These are phyloP conservation scores for Phortica variegata DNA, from an alignment of 1,140 invertebrate species.

Conservation along the genomic window DNA sequence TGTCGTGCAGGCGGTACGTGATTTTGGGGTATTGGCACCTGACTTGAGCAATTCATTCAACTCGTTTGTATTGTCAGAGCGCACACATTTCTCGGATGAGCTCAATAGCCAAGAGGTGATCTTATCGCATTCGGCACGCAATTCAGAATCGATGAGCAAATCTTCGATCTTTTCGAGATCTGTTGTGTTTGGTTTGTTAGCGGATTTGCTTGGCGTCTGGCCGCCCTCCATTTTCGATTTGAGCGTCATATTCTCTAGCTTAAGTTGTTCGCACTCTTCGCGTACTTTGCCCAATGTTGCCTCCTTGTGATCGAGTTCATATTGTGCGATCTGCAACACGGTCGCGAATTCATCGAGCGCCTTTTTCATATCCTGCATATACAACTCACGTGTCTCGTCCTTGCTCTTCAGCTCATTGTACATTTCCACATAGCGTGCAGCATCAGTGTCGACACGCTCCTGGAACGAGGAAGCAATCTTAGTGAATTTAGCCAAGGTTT, in stretches of 20 bases:
- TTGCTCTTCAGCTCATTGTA: constrained; percentile 49
- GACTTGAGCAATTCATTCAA: constrained; percentile 35
- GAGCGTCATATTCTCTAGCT: constrained; percentile 51
- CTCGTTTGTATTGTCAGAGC: constrained; percentile 42
- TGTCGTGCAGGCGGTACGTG: constrained; percentile 25
- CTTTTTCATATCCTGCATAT: constrained; percentile 56
- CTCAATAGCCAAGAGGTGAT: constrained; percentile 48
- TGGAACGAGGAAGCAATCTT: constrained; percentile 58
- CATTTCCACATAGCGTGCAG: constrained; percentile 46
- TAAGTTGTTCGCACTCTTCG: constrained; percentile 52
- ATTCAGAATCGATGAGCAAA: constrained; percentile 41
- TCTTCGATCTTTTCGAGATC: constrained; percentile 53
- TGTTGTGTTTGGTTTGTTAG: constrained; percentile 39
- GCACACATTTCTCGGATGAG: constrained; percentile 45
- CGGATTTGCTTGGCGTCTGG: constrained; percentile 32
- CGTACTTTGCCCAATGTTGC: constrained; percentile 46
- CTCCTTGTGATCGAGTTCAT: constrained; percentile 54
- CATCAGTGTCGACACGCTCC: constrained; percentile 51
- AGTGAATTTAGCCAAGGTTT: constrained; percentile 57
- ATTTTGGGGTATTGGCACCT: constrained; percentile 30
- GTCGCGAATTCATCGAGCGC: constrained; percentile 53
- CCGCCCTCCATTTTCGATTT: constrained; percentile 38
- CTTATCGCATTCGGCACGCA: constrained; percentile 51
- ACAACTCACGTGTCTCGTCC: constrained; percentile 50
- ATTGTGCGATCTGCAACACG: constrained; percentile 49